These are phyloP conservation scores for Theristicus caerulescens DNA, from an alignment of 2,113 vertebrate genomes.

Conservation along the genomic window DNA sequence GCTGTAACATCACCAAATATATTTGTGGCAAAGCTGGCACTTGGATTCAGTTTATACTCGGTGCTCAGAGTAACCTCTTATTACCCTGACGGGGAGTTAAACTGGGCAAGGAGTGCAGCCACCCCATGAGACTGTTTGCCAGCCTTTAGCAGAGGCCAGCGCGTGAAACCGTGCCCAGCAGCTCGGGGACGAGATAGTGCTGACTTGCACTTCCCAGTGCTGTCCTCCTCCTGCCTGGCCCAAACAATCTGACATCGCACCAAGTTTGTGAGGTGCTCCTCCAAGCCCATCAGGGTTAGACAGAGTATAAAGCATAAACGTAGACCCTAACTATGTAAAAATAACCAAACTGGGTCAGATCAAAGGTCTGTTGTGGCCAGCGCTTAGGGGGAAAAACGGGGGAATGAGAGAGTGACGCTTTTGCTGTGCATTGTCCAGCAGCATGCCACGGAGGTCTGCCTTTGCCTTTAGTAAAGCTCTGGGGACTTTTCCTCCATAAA, in stretches of 20 bases:
- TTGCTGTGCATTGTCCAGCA: background rate
- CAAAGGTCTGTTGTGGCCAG: background rate
- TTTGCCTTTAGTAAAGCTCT: constrained; percentile 35
- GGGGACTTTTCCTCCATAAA: constrained; percentile 59
- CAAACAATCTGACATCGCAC: background rate
- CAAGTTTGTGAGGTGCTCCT: background rate
- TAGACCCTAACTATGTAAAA: background rate
- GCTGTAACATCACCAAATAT: background rate
- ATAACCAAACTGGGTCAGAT: background rate
- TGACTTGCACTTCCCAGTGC: background rate
- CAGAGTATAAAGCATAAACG: background rate
- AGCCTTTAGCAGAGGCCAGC: background rate
- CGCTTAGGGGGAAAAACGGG: background rate
- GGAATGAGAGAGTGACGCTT: background rate
- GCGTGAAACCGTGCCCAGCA: rapidly evolving
- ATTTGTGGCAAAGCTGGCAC: background rate
- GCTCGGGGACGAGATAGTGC: rapidly evolving
- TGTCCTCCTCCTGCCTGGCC: background rate
- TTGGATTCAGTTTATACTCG: background rate
- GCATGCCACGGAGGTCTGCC: background rate
- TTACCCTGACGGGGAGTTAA: background rate
- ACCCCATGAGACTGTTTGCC: background rate
- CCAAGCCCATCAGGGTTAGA: background rate
- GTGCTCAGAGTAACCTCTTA: background rate
- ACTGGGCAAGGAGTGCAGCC: background rate